Evolutionary conservation across 2,888 invertebrate species (phyloP), one percentile per base, ranked within the genome.

Genomic region (Drosophila engyochracea): DNA sequence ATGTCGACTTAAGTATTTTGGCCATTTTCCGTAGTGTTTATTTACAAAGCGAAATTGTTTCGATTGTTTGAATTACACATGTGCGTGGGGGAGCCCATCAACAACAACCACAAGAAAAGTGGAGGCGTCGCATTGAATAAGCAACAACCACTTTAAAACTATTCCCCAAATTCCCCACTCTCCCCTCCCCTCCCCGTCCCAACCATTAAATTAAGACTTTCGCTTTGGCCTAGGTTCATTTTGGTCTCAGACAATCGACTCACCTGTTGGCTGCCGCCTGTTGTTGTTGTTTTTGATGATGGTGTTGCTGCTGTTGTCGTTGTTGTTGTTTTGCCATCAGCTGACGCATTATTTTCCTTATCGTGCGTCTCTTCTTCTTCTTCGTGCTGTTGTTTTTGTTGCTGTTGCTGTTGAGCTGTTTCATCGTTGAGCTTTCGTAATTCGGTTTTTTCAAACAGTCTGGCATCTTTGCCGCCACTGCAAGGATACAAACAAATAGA

Each of bases 381-480:
- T 1, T 35, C 16, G 6, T 71, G 54, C 47, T 72, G 65, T 31
- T 9, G 31, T 31, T 31, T 31, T 28, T 73, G 63, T 39, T 73
- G 68, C 57, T 70, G 66, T 28, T 63, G 74, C 14, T 62, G 74
- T 28, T 60, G 76, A n/a, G 33, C 37, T 39, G 75, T 52, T 37
- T 70, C 65, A 22, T 74, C 82, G 47, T 72, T 89, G 33, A 90
- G 84, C 71, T 90, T 89, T 41, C 66, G 85, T 79, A 86, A 22
- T 75, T 90, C 91, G 25, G 60, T 55, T 68, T 79, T 89, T 6
- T 89, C 89, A 71, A 85, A 85, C 22, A 90, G 70, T 69, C 81
- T 86, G 62, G 90, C 88, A 79, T 87, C 91, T 76, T 90, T 90
- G 81, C 85, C 91, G 71, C 88, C 85, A 71, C 88, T 89, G 60